Base-by-base conservation (phyloP, 2,888 invertebrate species). In the Agrilus biguttatus region DNA sequence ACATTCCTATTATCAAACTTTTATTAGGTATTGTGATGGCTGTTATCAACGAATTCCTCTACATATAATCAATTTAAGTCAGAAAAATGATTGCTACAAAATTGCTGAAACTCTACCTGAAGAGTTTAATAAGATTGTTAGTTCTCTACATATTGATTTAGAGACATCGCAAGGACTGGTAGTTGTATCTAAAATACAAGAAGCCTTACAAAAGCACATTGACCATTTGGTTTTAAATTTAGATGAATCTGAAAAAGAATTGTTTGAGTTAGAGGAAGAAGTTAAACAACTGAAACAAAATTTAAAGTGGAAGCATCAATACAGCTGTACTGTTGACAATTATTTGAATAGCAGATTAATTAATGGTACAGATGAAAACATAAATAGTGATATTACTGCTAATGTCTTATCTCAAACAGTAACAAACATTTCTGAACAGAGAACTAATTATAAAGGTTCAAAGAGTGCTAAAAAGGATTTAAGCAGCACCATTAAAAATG, bases 1-100 rank as follows among this genome's bases (percentile, higher is more conserved):
- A 1, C 77, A 78, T 54, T 71, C 73, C 45, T 77, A 73, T 51
- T 70, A 71, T 40, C 79, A 80, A 51, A 71, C 73, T 46, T 77
- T 81, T 61, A 66, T 77, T 33, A 72, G 74, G 57, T 73, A 73
- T 32, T 71, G 69, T 50, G 72, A 70, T 52, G 68, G 67, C 40
- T 66, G 67, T 60, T 73, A 71, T 59, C 74, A 75, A 50, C 66
- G 68, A 49, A 61, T 76, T 50, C 72, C 60, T 8, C 44, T 66
- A 42, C 59, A 56, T 42, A 74, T 77, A 38, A 69, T 70, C 3
- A 77, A 77, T 49, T 49, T 66, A 37, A 61, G 60, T 47, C 61
- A 65, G 51, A 49, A 58, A 1, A 57, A 56, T 42, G 57, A 60
- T 45, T 50, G 47, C n/a, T 65, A 64, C 41, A 60, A 59, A 50